Evolutionary conservation across 1,140 invertebrate genomes (phyloP).

Genomic region (Lepidotrigona ventralis): DNA sequence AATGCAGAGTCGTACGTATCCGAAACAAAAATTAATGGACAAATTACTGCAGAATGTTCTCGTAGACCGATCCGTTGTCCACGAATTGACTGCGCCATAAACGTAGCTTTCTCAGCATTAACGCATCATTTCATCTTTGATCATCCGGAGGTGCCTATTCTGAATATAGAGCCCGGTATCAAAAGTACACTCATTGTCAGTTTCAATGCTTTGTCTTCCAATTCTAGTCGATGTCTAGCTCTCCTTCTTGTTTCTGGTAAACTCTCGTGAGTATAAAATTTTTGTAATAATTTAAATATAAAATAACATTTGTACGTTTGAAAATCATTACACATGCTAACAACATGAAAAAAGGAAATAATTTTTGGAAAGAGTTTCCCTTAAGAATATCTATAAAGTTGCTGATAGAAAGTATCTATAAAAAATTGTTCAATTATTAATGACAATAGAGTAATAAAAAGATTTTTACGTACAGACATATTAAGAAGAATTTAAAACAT

Average conservation of each 20-base stretch:
- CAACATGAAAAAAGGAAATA: background rate
- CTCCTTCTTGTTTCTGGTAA: conserved; percentile 75
- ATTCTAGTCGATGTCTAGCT: conserved; percentile 74
- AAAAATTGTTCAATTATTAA: background rate
- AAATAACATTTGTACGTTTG: background rate
- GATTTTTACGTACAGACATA: background rate
- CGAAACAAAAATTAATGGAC: conserved; percentile 64
- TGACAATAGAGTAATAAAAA: background rate
- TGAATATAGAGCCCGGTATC: conserved; percentile 72
- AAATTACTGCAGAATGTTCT: conserved; percentile 70
- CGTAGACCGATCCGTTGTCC: conserved; percentile 75
- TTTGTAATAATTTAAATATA: background rate
- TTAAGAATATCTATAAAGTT: background rate
- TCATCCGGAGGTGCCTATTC: conserved; percentile 76
- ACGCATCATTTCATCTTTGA: conserved; percentile 77
- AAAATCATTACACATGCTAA: background rate
- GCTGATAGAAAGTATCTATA: background rate
- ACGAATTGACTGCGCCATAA: conserved; percentile 72
- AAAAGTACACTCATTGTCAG: conserved; percentile 74
- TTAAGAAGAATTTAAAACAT: background rate
- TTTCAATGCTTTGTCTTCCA: conserved; percentile 66
- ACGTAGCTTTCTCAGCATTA: conserved; percentile 75
- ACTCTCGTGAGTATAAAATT: conserved; percentile 72
- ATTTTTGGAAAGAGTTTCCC: background rate
- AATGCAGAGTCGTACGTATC: conserved; percentile 43